A percentile compares a stretch with the other conserved stretches of the same genome.
Conservation (phyloP, 2,113 vertebrate species). For the Apteryx mantelli region DNA sequence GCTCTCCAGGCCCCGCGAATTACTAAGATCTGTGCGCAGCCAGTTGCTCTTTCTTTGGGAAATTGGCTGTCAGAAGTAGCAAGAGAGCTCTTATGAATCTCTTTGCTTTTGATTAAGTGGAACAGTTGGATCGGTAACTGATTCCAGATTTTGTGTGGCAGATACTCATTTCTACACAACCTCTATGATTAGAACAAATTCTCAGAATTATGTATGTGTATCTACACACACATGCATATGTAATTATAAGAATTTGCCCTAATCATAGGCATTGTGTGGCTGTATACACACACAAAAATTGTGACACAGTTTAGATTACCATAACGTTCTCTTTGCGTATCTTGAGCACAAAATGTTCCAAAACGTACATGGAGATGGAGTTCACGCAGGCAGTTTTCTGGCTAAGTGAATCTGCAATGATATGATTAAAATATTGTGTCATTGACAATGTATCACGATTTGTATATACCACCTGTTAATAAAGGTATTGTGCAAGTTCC, state of each 20-base stretch:
- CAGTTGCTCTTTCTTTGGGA: conserved; percentile 75
- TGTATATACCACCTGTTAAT: neutral
- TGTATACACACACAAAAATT: neutral
- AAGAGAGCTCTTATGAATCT: conserved; percentile 58
- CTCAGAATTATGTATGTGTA: neutral
- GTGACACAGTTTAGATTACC: neutral
- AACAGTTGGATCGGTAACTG: conserved; percentile 66
- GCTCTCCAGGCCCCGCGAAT: conserved; percentile 64
- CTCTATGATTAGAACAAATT: neutral
- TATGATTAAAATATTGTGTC: neutral
- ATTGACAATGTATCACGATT: neutral
- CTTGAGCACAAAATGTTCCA: neutral
- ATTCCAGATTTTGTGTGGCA: conserved; percentile 67
- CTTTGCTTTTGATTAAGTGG: conserved; percentile 72
- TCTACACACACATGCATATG: neutral
- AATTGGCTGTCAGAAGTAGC: conserved; percentile 72
- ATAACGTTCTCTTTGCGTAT: neutral
- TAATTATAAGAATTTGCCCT: neutral
- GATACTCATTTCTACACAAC: conserved; percentile 26
- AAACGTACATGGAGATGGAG: neutral
- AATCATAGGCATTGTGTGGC: neutral
- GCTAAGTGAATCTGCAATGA: neutral
- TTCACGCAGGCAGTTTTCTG: neutral
- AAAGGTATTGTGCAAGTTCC: neutral
- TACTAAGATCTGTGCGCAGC: conserved; percentile 76